Evolutionary conservation across 2,888 invertebrate genomes (phyloP).

Genomic region (Dermolepida albohirtum): DNA sequence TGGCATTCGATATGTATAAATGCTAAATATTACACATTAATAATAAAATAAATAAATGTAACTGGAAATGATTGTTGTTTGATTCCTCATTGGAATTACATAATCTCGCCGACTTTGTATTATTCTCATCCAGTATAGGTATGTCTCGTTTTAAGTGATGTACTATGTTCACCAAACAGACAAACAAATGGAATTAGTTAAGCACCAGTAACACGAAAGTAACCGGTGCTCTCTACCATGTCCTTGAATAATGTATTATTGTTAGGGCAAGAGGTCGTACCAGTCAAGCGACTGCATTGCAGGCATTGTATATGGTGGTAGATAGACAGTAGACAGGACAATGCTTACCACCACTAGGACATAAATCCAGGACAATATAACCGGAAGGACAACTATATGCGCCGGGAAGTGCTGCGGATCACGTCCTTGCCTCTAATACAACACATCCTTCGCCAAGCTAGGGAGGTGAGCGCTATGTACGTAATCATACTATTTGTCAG

Average conservation of each 20-base stretch:
- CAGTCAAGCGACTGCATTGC: conserved; percentile 59
- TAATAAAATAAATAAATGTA: no score
- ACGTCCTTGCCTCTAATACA: conserved; percentile 57
- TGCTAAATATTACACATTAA: no score
- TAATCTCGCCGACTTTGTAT: neutral
- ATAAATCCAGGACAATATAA: conserved; percentile 63
- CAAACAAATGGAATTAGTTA: conserved; percentile 46
- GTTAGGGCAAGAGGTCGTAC: conserved; percentile 47
- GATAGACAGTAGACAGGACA: conserved; percentile 62
- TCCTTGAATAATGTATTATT: conserved; percentile 46
- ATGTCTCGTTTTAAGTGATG: conserved; percentile 35
- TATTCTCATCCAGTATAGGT: neutral
- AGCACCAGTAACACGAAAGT: conserved; percentile 43
- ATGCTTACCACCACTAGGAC: conserved; percentile 58
- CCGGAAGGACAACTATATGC: conserved; percentile 61
- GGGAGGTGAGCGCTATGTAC: conserved; percentile 37
- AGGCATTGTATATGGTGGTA: conserved; percentile 59
- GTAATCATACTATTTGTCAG: conserved; percentile 46
- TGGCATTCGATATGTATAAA: no score
- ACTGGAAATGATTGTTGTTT: no score
- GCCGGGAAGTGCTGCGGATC: conserved; percentile 61
- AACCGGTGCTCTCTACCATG: conserved; percentile 45
- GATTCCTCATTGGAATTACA: neutral
- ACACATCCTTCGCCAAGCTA: conserved; percentile 52
- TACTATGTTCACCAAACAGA: conserved; percentile 41